Conservation (phyloP, 2,113 vertebrate genomes). For the Delphinapterus leucas region DNA sequence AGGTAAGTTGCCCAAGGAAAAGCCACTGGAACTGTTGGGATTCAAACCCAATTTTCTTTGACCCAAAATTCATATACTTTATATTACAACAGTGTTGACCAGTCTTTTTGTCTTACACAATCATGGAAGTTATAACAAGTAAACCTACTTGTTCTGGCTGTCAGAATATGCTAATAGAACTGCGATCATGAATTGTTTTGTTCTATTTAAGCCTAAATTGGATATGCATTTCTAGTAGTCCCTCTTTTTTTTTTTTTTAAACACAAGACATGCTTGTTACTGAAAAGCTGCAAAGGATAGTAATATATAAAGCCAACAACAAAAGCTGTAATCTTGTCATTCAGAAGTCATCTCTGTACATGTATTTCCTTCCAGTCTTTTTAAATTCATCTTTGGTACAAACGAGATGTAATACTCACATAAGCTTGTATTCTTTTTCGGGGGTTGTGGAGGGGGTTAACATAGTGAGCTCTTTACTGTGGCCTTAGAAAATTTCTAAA, state of each 20-base stretch:
- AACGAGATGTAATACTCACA: background rate
- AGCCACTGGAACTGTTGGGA: background rate
- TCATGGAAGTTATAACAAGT: background rate
- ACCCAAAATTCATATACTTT: background rate
- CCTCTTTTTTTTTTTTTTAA: background rate
- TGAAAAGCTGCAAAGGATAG: background rate
- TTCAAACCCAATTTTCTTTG: background rate
- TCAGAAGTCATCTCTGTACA: background rate
- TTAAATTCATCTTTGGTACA: background rate
- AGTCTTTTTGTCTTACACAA: background rate
- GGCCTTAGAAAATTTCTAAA: conserved; percentile 7
- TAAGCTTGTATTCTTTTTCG: background rate
- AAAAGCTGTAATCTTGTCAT: background rate
- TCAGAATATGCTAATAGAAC: background rate
- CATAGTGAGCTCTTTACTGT: background rate
- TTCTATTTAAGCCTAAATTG: background rate
- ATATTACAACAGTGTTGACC: background rate
- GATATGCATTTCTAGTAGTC: background rate
- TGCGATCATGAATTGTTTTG: background rate
- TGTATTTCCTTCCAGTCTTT: background rate
- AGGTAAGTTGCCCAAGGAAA: background rate
- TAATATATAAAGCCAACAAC: background rate
- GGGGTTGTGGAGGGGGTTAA: background rate
- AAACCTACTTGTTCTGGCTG: background rate
- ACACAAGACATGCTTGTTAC: background rate